Evolutionary conservation across 2,797 vertebrate species (phyloP).

Genomic region (Sebastes ruberrimus): DNA sequence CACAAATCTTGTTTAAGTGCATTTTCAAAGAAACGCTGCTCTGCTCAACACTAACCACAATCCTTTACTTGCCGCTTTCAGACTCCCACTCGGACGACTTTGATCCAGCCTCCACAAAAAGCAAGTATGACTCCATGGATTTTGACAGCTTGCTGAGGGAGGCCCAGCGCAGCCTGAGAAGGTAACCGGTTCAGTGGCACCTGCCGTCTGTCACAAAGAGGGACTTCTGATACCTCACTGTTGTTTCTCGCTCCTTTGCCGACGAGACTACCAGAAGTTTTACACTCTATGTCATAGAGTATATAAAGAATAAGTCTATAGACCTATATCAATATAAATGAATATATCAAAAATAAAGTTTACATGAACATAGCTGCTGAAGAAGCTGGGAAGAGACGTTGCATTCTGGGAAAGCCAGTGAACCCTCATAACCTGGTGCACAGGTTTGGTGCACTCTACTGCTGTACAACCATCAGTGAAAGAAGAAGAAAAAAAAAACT

Average conservation of each 20-base stretch:
- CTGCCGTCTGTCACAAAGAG: constrained; percentile 74
- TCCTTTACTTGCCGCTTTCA: constrained; percentile 61
- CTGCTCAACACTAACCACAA: constrained; percentile 35
- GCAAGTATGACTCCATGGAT: constrained; percentile 99
- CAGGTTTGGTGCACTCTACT: constrained; percentile 74
- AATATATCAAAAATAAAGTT: constrained; percentile 89
- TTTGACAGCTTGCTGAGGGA: constrained; percentile 99
- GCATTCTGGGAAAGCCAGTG: constrained; percentile 79
- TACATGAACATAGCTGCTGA: constrained; percentile 99
- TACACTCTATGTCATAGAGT: constrained; percentile 89
- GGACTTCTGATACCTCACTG: constrained; percentile 93
- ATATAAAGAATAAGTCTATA: constrained; percentile 75
- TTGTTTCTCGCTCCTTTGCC: constrained; percentile 86
- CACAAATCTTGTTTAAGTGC: not conserved
- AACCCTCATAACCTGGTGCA: constrained; percentile 77
- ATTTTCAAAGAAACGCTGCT: constrained; percentile 10
- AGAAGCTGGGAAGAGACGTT: constrained; percentile 87
- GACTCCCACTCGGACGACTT: constrained; percentile 99
- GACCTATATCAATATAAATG: constrained; percentile 76
- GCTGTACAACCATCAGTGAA: constrained; percentile 73
- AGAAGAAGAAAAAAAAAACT: constrained; percentile 64
- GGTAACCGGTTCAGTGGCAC: constrained; percentile 89
- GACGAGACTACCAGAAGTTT: constrained; percentile 91
- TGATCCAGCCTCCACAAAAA: constrained; percentile 98
- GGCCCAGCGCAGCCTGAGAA: constrained; percentile 97